A percentile compares a stretch with the other conserved stretches of the same genome.
Evolutionary conservation across 2,113 vertebrate genomes (phyloP).

Genomic region (Datnioides undecimradiatus): DNA sequence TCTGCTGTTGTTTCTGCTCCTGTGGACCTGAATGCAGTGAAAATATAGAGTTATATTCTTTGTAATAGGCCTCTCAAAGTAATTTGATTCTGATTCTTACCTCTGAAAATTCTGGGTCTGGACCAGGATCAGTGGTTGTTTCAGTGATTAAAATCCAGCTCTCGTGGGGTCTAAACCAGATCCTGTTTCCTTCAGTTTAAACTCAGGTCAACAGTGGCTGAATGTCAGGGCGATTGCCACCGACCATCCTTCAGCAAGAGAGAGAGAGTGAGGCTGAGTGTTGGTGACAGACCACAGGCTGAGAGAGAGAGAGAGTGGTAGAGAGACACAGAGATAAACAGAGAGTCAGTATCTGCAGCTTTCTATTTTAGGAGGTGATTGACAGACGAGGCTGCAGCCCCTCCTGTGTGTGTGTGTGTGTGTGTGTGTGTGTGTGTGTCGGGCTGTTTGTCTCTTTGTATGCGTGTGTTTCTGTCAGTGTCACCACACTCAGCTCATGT

Average conservation of each 20-base stretch:
- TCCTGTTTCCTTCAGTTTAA: neutral
- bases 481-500: neutral
- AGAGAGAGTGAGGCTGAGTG: conserved; percentile 1
- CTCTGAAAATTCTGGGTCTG: neutral
- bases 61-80: too few relatives aligned
- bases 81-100: neutral
- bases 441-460: too few relatives aligned
- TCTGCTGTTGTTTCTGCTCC: too few relatives aligned
- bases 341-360: conserved; percentile 70
- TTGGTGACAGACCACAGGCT: conserved; percentile 35
- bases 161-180: too few relatives aligned
- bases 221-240: neutral
- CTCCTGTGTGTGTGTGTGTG: neutral
- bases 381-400: conserved; percentile 63
- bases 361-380: conserved; percentile 65
- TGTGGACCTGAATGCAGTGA: too few relatives aligned
- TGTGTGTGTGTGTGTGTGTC: neutral
- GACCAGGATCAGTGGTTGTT: too few relatives aligned
- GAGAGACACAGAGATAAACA: conserved; percentile 30
- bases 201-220: neutral
- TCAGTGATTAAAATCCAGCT: too few relatives aligned
- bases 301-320: neutral
- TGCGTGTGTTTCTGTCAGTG: neutral
- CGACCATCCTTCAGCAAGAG: neutral
- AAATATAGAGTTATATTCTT: too few relatives aligned